Conservation (phyloP, 2,888 invertebrate species). For the Boloria selene region DNA sequence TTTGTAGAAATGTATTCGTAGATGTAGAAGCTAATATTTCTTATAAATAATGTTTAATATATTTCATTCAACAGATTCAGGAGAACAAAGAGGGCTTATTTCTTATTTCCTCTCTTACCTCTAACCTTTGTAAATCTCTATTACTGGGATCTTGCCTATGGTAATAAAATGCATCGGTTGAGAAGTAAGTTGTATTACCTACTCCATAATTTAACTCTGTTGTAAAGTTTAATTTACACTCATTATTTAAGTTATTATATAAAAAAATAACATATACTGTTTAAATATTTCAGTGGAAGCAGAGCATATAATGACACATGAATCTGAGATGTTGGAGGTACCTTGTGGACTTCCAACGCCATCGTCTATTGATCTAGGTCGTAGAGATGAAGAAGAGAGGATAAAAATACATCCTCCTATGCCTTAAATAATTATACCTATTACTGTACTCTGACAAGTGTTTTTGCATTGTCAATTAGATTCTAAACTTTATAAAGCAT, state of each 20-base stretch:
- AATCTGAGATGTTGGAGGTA: constrained; percentile 85
- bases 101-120: constrained; percentile 86
- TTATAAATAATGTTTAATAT: not conserved
- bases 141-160: constrained; percentile 89
- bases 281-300: constrained; percentile 83
- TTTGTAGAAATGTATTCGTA: not conserved
- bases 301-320: constrained; percentile 89
- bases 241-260: not conserved
- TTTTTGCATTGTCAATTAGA: constrained; percentile 36
- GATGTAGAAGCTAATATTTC: not conserved
- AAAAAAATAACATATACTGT: not conserved
- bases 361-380: constrained; percentile 86
- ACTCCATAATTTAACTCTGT: not conserved
- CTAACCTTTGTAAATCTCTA: constrained; percentile 87
- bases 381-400: constrained; percentile 84
- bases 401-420: constrained; percentile 84
- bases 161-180: constrained; percentile 88
- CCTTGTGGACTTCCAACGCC: constrained; percentile 90
- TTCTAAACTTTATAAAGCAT: constrained; percentile 34
- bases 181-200: constrained; percentile 80
- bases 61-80: constrained; percentile 74
- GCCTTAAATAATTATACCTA: constrained; percentile 51
- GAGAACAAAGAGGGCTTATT: constrained; percentile 82
- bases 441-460: constrained; percentile 27
- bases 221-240: not conserved